These are phyloP conservation scores for Marronus borbonicus DNA, from an alignment of 2,888 invertebrate genomes.

Conservation along the genomic window DNA sequence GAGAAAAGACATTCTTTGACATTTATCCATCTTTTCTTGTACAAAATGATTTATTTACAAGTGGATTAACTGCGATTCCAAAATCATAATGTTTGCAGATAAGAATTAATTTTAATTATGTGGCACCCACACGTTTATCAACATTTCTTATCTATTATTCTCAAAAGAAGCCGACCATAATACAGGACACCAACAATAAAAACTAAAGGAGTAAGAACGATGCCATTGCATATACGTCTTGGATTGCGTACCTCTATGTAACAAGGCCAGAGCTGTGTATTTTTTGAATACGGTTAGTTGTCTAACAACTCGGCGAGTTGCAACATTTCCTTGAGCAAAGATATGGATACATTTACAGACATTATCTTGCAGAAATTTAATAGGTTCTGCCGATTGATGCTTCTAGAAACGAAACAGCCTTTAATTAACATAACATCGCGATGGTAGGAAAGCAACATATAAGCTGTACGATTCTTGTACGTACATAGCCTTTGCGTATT, in stretches of 20 bases:
- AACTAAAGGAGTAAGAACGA: constrained; percentile 33
- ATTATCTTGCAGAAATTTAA: constrained; percentile 45
- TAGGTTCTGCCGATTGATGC: constrained; percentile 38
- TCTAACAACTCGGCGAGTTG: constrained; percentile 43
- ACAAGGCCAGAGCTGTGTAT: constrained; percentile 43
- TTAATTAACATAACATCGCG: constrained; percentile 42
- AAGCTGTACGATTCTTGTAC: background rate
- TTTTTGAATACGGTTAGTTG: constrained; percentile 38
- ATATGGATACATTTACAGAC: constrained; percentile 42
- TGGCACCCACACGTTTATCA: too few species aligned
- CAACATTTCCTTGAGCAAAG: constrained; percentile 47
- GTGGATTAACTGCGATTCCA: too few species aligned
- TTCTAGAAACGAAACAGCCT: constrained; percentile 39
- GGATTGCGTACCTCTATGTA: constrained; percentile 35
- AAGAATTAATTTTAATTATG: too few species aligned
- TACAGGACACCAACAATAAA: constrained; percentile 16
- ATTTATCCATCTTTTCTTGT: too few species aligned
- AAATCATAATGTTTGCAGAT: too few species aligned
- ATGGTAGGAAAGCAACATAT: constrained; percentile 7
- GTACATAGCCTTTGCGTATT: constrained; percentile 7
- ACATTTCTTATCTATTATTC: too few species aligned
- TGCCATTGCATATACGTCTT: constrained; percentile 19
- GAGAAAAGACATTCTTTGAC: too few species aligned
- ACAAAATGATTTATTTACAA: too few species aligned
- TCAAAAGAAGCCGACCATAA: background rate